Evolutionary conservation across 1,140 invertebrate genomes (phyloP).

Genomic region (Sycobia sp.): DNA sequence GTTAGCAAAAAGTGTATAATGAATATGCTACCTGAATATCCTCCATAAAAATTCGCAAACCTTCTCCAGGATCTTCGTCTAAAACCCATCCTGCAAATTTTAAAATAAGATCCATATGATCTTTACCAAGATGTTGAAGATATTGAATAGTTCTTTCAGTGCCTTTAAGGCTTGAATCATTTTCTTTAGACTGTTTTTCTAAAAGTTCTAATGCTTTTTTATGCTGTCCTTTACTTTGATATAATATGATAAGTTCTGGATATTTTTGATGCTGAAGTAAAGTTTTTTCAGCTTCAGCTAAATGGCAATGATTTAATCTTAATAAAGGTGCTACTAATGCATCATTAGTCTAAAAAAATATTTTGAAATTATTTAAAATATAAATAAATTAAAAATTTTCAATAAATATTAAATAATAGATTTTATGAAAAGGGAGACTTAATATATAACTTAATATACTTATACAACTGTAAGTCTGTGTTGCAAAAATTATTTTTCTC

Average conservation of each 20-base stretch:
- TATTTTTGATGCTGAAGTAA: slow-evolving; percentile 86
- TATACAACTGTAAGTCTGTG: too few species aligned
- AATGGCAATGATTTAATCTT: slow-evolving; percentile 91
- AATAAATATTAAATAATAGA: not conserved
- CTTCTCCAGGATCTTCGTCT: slow-evolving; percentile 84
- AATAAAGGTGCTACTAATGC: slow-evolving; percentile 88
- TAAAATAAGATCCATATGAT: slow-evolving; percentile 90
- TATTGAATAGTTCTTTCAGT: slow-evolving; percentile 87
- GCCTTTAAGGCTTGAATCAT: slow-evolving; percentile 79
- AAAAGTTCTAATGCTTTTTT: slow-evolving; percentile 89
- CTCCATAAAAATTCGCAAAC: slow-evolving; percentile 93
- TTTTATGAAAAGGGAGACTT: not conserved
- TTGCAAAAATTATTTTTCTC: too few species aligned
- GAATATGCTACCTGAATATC: slow-evolving; percentile 75
- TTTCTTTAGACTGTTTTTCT: slow-evolving; percentile 77
- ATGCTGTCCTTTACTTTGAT: slow-evolving; percentile 91
- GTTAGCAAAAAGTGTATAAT: too few species aligned
- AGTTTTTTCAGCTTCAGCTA: slow-evolving; percentile 91
- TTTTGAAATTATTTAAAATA: not conserved
- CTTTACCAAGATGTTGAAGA: slow-evolving; percentile 85
- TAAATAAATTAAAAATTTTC: not conserved
- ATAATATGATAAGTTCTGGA: slow-evolving; percentile 93
- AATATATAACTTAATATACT: too few species aligned
- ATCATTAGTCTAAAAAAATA: slow-evolving; percentile 84
- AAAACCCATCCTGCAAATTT: slow-evolving; percentile 95